phyloP scores from a whole-genome alignment of 2,797 vertebrate genomes.

The Lepus townsendii region DNA sequence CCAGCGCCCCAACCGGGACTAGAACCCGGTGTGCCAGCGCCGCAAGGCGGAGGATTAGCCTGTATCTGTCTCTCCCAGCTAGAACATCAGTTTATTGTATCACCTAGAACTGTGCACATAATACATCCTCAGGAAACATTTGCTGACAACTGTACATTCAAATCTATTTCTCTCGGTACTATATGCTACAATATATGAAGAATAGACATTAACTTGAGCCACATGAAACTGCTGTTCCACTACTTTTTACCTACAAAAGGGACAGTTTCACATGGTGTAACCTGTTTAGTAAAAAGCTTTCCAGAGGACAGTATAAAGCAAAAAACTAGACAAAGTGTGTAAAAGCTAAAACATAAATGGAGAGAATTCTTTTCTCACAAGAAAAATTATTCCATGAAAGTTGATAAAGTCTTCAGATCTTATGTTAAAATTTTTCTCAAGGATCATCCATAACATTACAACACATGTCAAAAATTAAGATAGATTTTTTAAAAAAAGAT shows the following conservation, averaged over 20 bases:
- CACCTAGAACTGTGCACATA: not conserved
- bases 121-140: not conserved
- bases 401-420: not conserved
- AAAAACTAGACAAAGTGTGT: not conserved
- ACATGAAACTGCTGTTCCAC: not conserved
- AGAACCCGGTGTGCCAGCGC: too few species aligned
- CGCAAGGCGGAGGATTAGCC: too few species aligned
- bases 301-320: not conserved
- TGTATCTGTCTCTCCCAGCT: not conserved
- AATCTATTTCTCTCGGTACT: not conserved
- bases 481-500: not conserved
- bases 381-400: not conserved
- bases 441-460: not conserved
- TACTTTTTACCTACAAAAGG: not conserved
- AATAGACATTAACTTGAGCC: not conserved
- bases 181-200: not conserved
- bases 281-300: not conserved
- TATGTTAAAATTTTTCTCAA: not conserved
- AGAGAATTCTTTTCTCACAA: conserved; percentile 4
- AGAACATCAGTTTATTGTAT: not conserved
- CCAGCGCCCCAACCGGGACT: too few species aligned
- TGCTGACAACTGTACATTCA: not conserved
- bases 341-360: conserved; percentile 24
- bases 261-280: not conserved
- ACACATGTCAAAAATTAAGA: not conserved